A percentile compares a stretch with the other conserved stretches of the same genome.
phyloP scores from a whole-genome alignment of 2,888 invertebrate species.

The Neoitamus cyanurus region DNA sequence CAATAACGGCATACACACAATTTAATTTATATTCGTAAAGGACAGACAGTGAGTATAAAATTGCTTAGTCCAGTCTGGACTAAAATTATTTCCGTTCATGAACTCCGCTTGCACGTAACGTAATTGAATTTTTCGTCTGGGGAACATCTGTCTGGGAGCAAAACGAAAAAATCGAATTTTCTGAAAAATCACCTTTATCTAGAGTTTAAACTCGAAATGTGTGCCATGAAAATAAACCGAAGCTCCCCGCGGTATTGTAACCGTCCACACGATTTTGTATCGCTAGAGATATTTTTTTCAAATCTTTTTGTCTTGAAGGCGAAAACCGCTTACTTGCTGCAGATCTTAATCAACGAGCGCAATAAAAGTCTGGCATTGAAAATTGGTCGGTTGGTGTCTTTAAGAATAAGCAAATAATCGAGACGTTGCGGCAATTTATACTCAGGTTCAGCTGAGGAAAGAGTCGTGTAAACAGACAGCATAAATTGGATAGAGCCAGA shows the following conservation, averaged over 20 bases:
- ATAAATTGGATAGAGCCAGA: neutral
- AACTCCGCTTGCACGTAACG: neutral
- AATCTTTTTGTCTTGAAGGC: neutral
- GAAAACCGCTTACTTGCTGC: conserved; percentile 12
- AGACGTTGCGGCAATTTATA: neutral
- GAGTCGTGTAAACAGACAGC: conserved; percentile 5
- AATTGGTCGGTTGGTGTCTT: conserved; percentile 20
- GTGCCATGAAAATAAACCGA: conserved; percentile 2
- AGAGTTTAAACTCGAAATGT: neutral
- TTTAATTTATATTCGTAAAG: neutral
- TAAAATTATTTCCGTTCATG: neutral
- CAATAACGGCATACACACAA: neutral
- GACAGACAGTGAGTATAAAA: neutral
- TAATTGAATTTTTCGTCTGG: neutral
- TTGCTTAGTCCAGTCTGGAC: neutral
- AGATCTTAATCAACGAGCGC: conserved; percentile 23
- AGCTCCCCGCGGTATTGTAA: neutral
- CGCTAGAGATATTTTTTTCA: neutral
- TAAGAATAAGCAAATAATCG: conserved; percentile 32
- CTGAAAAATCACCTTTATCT: neutral
- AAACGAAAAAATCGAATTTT: neutral
- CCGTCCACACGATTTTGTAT: neutral
- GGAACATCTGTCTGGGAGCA: neutral
- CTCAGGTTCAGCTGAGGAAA: neutral
- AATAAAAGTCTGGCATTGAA: conserved; percentile 32